Evolutionary conservation across 1,140 invertebrate genomes (phyloP).

Genomic region (Drosophila pachea): DNA sequence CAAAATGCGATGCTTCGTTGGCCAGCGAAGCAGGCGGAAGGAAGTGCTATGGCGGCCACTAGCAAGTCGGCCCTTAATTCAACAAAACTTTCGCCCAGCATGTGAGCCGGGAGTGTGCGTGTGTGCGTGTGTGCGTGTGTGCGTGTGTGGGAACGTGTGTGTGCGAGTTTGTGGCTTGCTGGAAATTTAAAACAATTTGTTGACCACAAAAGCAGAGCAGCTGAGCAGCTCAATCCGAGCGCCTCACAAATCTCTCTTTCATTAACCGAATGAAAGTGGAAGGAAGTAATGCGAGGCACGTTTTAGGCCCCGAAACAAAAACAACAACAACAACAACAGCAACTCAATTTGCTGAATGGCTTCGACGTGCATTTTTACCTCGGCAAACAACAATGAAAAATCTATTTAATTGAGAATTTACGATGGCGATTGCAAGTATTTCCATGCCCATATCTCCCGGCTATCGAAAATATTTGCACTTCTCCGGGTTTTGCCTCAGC

Average conservation of each 20-base stretch:
- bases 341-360: conserved; percentile 42
- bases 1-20: conserved; percentile 56
- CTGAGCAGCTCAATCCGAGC: conserved; percentile 28
- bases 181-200: conserved; percentile 57
- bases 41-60: conserved; percentile 39
- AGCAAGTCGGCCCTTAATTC: conserved; percentile 43
- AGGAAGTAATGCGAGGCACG: conserved; percentile 41
- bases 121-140: background rate
- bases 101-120: conserved; percentile 3
- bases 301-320: conserved; percentile 26
- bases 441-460: no score
- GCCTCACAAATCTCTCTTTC: conserved; percentile 1
- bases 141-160: background rate
- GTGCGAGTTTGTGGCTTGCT: conserved; percentile 15
- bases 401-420: no score
- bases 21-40: conserved; percentile 55
- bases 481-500: no score
- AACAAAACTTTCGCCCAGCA: conserved; percentile 35
- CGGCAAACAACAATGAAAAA: no score
- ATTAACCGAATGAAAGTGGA: conserved; percentile 1
- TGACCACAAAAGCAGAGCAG: conserved; percentile 32
- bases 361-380: no score
- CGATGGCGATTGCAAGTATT: no score
- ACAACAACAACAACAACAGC: conserved; percentile 2
- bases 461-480: no score